Conservation (phyloP, 2,888 invertebrate genomes). For the Acrobasis repandana region DNA sequence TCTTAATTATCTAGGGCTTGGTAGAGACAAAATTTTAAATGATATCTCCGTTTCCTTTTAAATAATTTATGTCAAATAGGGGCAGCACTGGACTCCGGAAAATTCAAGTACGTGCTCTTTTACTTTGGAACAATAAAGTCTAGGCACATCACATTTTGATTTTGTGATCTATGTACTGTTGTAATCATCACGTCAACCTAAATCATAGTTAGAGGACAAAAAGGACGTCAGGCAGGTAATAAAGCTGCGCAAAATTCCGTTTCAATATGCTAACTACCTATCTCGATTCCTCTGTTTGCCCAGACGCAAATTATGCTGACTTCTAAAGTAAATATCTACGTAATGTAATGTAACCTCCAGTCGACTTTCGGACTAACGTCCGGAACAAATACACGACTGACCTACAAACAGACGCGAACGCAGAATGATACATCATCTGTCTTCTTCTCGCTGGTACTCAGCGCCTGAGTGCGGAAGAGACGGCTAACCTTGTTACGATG, state of each 20-base stretch:
- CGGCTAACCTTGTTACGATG: conserved; percentile 68
- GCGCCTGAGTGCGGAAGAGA: conserved; percentile 61
- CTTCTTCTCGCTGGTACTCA: conserved; percentile 57
- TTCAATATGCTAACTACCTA: conserved; percentile 38
- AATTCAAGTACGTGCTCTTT: too few species aligned
- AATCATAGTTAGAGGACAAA: conserved; percentile 30
- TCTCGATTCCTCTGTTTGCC: conserved; percentile 42
- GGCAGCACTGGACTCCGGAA: too few species aligned
- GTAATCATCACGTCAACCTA: not conserved
- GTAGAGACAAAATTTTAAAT: too few species aligned
- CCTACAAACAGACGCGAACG: conserved; percentile 77
- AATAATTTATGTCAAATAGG: too few species aligned
- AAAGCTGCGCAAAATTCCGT: conserved; percentile 34
- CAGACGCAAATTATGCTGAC: conserved; percentile 46
- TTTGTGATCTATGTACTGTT: too few species aligned
- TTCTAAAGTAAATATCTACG: conserved; percentile 65
- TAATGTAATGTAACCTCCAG: conserved; percentile 81
- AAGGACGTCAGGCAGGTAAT: conserved; percentile 30
- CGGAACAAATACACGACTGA: conserved; percentile 81
- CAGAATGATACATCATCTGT: conserved; percentile 65
- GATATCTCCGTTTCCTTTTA: too few species aligned
- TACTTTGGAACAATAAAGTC: too few species aligned
- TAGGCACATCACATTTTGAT: too few species aligned
- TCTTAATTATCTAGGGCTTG: too few species aligned
- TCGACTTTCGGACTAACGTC: conserved; percentile 81